These are phyloP conservation scores for Choloepus didactylus DNA, from an alignment of 2,797 vertebrate species.

Conservation along the genomic window DNA sequence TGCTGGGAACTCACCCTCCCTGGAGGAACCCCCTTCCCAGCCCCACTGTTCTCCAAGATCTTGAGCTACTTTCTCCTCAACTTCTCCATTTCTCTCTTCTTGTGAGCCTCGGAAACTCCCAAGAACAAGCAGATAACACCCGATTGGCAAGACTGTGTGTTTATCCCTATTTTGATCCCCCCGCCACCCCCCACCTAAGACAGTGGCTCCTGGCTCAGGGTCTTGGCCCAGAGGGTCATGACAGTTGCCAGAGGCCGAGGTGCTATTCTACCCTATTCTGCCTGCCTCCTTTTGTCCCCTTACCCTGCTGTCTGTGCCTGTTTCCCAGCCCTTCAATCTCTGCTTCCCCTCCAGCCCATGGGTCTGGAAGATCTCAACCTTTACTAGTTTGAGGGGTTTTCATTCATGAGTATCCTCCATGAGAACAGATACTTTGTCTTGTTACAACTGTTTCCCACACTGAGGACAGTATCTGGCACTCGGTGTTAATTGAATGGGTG, in stretches of 20 bases:
- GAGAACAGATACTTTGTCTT: not conserved
- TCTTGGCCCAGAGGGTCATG: not conserved
- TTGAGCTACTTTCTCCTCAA: not conserved
- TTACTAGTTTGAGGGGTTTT: not conserved
- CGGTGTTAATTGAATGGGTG: not conserved
- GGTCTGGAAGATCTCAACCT: not conserved
- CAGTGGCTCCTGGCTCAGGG: not conserved
- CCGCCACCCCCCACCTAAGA: not conserved
- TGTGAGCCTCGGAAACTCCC: not conserved
- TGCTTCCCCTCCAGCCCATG: not conserved
- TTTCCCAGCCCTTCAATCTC: not conserved
- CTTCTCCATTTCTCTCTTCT: not conserved
- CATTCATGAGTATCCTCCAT: not conserved
- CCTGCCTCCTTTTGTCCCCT: no score
- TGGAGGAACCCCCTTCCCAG: not conserved
- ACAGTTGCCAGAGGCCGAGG: not conserved
- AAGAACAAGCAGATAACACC: not conserved
- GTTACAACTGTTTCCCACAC: not conserved
- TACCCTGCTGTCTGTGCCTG: not conserved
- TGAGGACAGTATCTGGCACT: not conserved
- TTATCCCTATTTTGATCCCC: fast-evolving
- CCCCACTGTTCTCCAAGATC: not conserved
- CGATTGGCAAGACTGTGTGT: not conserved
- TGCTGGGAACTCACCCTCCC: not conserved
- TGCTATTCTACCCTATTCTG: not conserved